These are phyloP conservation scores for Gambelia wislizenii DNA, from an alignment of 2,797 vertebrate species.

Conservation along the genomic window DNA sequence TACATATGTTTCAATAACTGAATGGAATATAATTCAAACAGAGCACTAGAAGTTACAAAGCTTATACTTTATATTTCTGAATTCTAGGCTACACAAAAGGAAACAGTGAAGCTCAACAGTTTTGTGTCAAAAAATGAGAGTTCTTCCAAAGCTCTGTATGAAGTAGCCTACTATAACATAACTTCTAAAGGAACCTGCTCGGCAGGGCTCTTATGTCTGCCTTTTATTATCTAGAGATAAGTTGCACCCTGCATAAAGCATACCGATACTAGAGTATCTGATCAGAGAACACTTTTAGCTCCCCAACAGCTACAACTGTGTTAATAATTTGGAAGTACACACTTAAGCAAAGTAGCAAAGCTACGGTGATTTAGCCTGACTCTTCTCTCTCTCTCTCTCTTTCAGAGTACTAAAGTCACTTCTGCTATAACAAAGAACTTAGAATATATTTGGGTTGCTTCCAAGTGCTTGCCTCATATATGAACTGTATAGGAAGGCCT, in stretches of 20 bases:
- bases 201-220: slow-evolving; percentile 57
- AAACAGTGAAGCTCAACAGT: slow-evolving; percentile 52
- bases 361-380: slow-evolving; percentile 43
- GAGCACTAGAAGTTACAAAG: slow-evolving; percentile 18
- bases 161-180: slow-evolving; percentile 38
- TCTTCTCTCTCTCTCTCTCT: slow-evolving; percentile 25
- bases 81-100: slow-evolving; percentile 15
- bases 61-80: slow-evolving; percentile 17
- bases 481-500: slow-evolving; percentile 22
- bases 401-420: slow-evolving; percentile 48
- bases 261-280: slow-evolving; percentile 38
- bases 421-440: slow-evolving; percentile 38
- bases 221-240: slow-evolving; percentile 53
- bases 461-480: slow-evolving; percentile 19
- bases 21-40: neutral
- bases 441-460: slow-evolving; percentile 49
- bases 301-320: slow-evolving; percentile 57
- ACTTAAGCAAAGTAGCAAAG: slow-evolving; percentile 58
- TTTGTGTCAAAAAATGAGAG: slow-evolving; percentile 51
- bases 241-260: slow-evolving; percentile 49
- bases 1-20: neutral
- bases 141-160: slow-evolving; percentile 43
- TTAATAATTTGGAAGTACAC: slow-evolving; percentile 42
- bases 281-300: slow-evolving; percentile 70
- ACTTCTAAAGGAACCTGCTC: slow-evolving; percentile 48